Evolutionary conservation across 2,797 vertebrate genomes (phyloP).

Genomic region (Florisuga fusca): DNA sequence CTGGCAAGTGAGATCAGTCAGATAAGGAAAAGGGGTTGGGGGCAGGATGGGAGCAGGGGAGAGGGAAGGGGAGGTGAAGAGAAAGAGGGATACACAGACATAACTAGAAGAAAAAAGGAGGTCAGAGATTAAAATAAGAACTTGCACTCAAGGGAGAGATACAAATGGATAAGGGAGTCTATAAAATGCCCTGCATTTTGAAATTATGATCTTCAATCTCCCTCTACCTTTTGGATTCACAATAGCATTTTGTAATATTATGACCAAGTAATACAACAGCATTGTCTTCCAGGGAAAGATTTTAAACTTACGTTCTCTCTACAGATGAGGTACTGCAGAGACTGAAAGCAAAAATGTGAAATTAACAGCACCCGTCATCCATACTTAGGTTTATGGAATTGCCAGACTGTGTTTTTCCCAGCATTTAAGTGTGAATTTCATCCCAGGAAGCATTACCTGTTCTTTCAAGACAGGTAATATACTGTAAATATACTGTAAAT

Average conservation of each 20-base stretch:
- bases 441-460: not conserved
- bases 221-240: not conserved
- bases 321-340: not conserved
- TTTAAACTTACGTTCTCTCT: not conserved
- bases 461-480: not conserved
- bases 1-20: not conserved
- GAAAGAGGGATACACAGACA: not conserved
- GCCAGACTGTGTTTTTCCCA: not conserved
- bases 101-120: not conserved
- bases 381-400: not conserved
- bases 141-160: not conserved
- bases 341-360: not conserved
- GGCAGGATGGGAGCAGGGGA: too few relatives aligned
- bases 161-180: not conserved
- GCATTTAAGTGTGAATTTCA: not conserved
- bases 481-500: too few relatives aligned
- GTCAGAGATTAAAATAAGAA: not conserved
- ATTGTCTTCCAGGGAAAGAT: not conserved
- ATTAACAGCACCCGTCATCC: not conserved
- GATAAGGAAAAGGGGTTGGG: not conserved
- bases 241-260: not conserved
- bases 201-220: not conserved
- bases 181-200: not conserved
- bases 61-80: not conserved
- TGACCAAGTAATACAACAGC: not conserved